Conservation (phyloP, 1,140 invertebrate genomes). For the Drosophila biarmipes region DNA sequence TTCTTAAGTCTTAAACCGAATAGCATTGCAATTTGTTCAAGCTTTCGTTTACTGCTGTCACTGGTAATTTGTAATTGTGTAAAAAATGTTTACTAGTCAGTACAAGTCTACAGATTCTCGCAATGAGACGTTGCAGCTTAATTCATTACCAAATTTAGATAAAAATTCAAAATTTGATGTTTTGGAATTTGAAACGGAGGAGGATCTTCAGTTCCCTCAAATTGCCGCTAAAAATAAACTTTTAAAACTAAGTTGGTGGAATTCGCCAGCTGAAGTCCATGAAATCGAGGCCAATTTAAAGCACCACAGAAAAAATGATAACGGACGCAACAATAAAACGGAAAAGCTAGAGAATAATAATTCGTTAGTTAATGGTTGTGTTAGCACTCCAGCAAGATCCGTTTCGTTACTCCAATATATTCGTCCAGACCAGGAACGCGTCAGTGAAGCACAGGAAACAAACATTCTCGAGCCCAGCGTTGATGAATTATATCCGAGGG, state of each 20-base stretch:
- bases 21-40: not conserved
- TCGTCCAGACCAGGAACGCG: not conserved
- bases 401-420: not conserved
- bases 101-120: not conserved
- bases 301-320: not conserved
- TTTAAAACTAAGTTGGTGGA: conserved; percentile 75
- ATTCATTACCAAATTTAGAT: conserved; percentile 18
- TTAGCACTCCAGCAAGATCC: conserved; percentile 39
- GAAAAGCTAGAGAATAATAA: conserved; percentile 55
- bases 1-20: conserved; percentile 1
- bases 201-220: conserved; percentile 30
- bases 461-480: conserved; percentile 5
- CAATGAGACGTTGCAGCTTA: conserved; percentile 47
- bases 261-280: conserved; percentile 45
- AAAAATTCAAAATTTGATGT: not conserved
- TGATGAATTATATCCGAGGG: conserved; percentile 39
- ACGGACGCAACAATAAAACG: not conserved
- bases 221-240: conserved; percentile 69
- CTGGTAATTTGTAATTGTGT: not conserved
- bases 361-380: conserved; percentile 20
- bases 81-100: conserved; percentile 40
- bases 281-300: conserved; percentile 15
- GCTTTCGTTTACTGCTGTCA: not conserved
- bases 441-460: not conserved
- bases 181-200: not conserved